phyloP scores from a whole-genome alignment of 2,113 vertebrate species.

The Lepidothrix coronata region DNA sequence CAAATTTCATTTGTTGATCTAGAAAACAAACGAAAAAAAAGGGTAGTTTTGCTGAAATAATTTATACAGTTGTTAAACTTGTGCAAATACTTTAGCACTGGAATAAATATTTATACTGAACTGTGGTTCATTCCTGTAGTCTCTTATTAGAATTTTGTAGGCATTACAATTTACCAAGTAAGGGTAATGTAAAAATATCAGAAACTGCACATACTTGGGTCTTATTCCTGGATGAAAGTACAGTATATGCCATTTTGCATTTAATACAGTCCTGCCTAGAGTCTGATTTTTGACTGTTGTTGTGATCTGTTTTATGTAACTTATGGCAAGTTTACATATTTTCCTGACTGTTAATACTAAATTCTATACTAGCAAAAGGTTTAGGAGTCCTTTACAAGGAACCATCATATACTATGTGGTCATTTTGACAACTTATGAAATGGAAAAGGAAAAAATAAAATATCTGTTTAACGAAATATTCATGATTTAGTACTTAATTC shows the following conservation, averaged over 20 bases:
- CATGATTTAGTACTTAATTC: background rate
- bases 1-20: background rate
- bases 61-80: background rate
- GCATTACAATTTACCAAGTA: background rate
- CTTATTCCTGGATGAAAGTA: conserved; percentile 11
- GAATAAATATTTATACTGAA: conserved; percentile 21
- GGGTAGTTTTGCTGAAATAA: background rate
- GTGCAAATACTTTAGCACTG: background rate
- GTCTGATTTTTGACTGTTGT: conserved; percentile 47
- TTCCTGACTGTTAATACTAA: conserved; percentile 64
- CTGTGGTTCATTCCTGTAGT: background rate
- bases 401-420: conserved; percentile 49
- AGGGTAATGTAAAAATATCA: conserved; percentile 23
- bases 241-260: background rate
- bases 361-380: conserved; percentile 57
- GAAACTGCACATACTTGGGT: background rate
- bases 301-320: conserved; percentile 74
- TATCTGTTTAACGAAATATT: background rate
- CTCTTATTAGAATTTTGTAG: background rate
- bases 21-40: background rate
- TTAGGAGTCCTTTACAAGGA: conserved; percentile 52
- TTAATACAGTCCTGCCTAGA: conserved; percentile 6
- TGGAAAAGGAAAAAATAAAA: background rate
- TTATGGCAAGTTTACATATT: conserved; percentile 78
- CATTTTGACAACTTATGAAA: background rate